Conservation (phyloP, 2,797 vertebrate genomes). For the Rhincodon typus region DNA sequence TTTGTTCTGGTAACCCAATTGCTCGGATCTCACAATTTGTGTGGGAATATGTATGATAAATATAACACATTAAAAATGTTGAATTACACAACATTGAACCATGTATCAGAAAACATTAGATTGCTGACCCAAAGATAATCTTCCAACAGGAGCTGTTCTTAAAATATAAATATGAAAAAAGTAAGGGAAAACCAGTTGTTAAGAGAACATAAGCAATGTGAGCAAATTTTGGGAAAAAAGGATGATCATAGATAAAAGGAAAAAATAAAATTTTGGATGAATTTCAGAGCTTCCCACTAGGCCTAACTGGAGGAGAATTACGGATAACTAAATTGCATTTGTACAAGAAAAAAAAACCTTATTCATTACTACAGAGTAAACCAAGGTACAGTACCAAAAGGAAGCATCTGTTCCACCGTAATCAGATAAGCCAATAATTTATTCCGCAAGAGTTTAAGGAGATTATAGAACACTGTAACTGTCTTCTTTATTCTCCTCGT, state of each 20-base stretch:
- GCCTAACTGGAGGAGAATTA: not conserved
- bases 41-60: not conserved
- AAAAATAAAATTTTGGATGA: not conserved
- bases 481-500: not conserved
- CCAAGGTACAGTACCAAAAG: not conserved
- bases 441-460: not conserved
- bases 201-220: not conserved
- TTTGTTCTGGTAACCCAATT: not conserved
- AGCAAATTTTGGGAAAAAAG: not conserved
- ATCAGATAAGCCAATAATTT: not conserved
- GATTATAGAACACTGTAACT: not conserved
- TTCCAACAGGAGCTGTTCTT: not conserved
- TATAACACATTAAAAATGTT: not conserved
- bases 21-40: not conserved
- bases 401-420: not conserved
- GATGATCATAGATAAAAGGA: not conserved
- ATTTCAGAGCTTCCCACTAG: not conserved
- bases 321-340: not conserved
- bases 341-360: not conserved
- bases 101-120: not conserved
- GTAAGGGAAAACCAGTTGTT: not conserved
- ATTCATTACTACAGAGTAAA: conserved; percentile 5
- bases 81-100: not conserved
- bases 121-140: not conserved
- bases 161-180: not conserved